Evolutionary conservation across 2,113 vertebrate genomes (phyloP), one percentile per base, ranked within the genome.

Genomic region (Tetraodon nigroviridis): DNA sequence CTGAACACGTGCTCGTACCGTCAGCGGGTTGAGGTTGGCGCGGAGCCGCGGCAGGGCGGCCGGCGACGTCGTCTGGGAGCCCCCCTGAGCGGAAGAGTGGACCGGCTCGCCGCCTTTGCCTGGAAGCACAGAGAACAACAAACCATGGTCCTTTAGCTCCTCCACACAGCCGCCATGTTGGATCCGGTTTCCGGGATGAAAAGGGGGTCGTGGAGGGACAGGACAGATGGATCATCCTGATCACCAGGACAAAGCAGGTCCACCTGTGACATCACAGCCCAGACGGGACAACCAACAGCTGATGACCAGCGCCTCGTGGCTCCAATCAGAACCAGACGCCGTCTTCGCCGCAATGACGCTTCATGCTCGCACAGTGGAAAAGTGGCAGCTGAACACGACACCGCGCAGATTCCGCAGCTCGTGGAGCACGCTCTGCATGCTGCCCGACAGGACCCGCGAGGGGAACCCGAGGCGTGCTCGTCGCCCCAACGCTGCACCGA

Each of bases 91-190:
- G 1, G 78, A 80, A 67, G 86, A 86, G 82, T 60, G 82, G 75
- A 83, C 69, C 47, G 65, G 70, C 82, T 87, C 82, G 69, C 82
- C 86, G 69, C 5, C 69, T 84, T 87, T 84, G 80, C 84, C 84
- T 86, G 70, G 13, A 64, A 44, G 66, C 27, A 62, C 49, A 45
- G 47, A 59, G 44, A 45, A 37, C 11, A 7, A 5, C 27, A 37
- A 37, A 37, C 7, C 32, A 12, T 1, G 32, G 8, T 12, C 7
- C 32, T 37, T 37, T 10, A 37, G 32, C 32, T 1, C 32, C 11
- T 1, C 32, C 32, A 37, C 6, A 12, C 32, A 37, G 32, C 32
- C 32, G 32, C 32, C 32, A 37, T 37, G 10, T 37, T 37, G 32
- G 32, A 11, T 37, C 32, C 8, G 8, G 10, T 37, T 8, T 37